Evolutionary conservation across 2,888 invertebrate species (phyloP).

Genomic region (Euphydryas editha): DNA sequence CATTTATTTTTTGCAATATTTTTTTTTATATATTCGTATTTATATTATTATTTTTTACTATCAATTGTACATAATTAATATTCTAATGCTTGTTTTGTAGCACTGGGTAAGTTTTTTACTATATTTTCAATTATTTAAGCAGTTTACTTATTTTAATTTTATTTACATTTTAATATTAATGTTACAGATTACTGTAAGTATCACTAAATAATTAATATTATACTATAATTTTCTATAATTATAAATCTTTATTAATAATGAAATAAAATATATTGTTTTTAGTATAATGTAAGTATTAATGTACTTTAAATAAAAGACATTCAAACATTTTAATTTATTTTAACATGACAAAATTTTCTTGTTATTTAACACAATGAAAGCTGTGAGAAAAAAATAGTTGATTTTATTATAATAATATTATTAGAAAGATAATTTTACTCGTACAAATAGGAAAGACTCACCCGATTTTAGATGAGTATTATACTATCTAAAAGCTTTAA

Average conservation of each 20-base stretch:
- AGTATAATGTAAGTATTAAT: neutral
- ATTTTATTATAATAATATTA: no score
- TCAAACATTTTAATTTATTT: no score
- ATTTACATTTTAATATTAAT: neutral
- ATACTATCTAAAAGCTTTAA: no score
- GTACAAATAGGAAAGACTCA: no score
- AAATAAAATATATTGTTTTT: neutral
- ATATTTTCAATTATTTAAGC: neutral
- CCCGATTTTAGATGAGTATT: no score
- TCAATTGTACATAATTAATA: no score
- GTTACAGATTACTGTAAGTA: neutral
- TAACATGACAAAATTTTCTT: no score
- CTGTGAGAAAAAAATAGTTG: no score
- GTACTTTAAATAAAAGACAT: neutral
- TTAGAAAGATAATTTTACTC: no score
- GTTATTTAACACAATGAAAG: no score
- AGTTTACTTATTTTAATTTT: neutral
- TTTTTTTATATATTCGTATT: neutral
- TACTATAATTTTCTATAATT: neutral
- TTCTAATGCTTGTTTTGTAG: neutral
- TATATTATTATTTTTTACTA: neutral
- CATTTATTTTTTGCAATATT: neutral
- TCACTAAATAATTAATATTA: neutral
- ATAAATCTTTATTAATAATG: neutral
- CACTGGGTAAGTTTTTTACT: neutral